Evolutionary conservation across 1,140 invertebrate genomes (phyloP).

Genomic region (Mizuhopecten yessoensis): DNA sequence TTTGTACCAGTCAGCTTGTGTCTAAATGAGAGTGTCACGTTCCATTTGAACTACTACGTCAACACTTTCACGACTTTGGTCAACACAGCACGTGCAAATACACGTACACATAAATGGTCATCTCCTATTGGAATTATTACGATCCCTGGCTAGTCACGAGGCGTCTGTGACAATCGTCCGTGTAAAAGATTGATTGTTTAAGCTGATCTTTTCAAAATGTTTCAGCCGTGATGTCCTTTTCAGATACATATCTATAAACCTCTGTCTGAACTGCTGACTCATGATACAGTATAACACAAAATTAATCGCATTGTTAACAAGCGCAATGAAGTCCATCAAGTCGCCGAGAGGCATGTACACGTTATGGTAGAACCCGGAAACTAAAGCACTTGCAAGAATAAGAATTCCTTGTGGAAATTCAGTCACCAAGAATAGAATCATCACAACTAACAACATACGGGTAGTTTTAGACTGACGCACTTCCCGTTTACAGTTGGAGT

Average conservation of each 20-base stretch:
- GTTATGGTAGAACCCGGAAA: slow-evolving; percentile 77
- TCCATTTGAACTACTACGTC: not conserved
- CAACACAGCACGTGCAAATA: not conserved
- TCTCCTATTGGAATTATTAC: not conserved
- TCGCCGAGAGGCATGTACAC: slow-evolving; percentile 89
- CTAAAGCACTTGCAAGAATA: slow-evolving; percentile 75
- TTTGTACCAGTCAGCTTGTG: not conserved
- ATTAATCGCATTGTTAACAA: slow-evolving; percentile 95
- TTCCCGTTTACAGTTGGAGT: slow-evolving; percentile 86
- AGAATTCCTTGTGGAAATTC: slow-evolving; percentile 89
- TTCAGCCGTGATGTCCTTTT: slow-evolving; percentile 59
- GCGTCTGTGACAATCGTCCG: slow-evolving; percentile 52
- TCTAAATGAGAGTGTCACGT: not conserved
- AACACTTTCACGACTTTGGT: not conserved
- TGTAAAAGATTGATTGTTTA: slow-evolving; percentile 54
- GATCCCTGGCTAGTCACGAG: not conserved
- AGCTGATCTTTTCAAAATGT: slow-evolving; percentile 59
- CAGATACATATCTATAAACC: slow-evolving; percentile 86
- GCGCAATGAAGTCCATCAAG: slow-evolving; percentile 94
- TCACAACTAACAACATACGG: slow-evolving; percentile 78
- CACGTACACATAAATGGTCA: not conserved
- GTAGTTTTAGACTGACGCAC: slow-evolving; percentile 87
- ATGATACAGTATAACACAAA: slow-evolving; percentile 97
- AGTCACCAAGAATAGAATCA: slow-evolving; percentile 92
- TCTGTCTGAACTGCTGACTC: slow-evolving; percentile 95